Base-by-base conservation (phyloP, 2,888 invertebrate genomes). In the Hecatera dysodea region DNA sequence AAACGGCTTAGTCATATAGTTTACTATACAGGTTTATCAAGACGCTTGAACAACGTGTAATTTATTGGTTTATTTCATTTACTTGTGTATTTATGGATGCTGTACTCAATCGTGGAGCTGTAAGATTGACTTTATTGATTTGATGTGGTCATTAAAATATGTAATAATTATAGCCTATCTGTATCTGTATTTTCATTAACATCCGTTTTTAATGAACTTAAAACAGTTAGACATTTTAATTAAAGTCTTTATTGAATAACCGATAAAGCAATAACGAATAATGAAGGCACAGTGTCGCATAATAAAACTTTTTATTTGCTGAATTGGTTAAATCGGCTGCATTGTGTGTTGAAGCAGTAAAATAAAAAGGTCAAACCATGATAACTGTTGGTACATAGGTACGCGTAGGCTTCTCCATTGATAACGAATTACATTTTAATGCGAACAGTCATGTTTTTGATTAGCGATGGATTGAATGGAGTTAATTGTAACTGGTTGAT, bases 351-450 rank as follows among this genome's bases (percentile, higher is more conserved):
- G 12, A 9, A 44, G 17, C 59, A 63, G 71, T 67, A 67, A 67
- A 75, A 64, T 62, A 59, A 63, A 66, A 64, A 67, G 52, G 66
- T 66, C 27, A 53, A 29, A 42, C 52, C 22, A 55, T 50, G 64
- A 60, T 59, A 72, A 42, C 56, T 11, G 22, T 19, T 9, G 50
- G 24, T 17, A 22, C 24, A n/a, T n/a, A n/a, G n/a, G 15, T 52
- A 27, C 24, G 11, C 29, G 19, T 62, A 29, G 67, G 69, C 72
- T 68, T 79, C n/a, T 60, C 46, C 6, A 60, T 66, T 63, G 72
- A 81, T 80, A 76, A 66, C n/a, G 39, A 74, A 72, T 64, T 55
- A 59, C 42, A 52, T 22, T 62, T 56, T 33, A 65, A 74, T 56
- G n/a, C 2, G 19, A 8, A 24, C 29, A 53, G n/a, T 48, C 52